Evolutionary conservation across 2,797 vertebrate species (phyloP).

Genomic region (Cottoperca gobio): DNA sequence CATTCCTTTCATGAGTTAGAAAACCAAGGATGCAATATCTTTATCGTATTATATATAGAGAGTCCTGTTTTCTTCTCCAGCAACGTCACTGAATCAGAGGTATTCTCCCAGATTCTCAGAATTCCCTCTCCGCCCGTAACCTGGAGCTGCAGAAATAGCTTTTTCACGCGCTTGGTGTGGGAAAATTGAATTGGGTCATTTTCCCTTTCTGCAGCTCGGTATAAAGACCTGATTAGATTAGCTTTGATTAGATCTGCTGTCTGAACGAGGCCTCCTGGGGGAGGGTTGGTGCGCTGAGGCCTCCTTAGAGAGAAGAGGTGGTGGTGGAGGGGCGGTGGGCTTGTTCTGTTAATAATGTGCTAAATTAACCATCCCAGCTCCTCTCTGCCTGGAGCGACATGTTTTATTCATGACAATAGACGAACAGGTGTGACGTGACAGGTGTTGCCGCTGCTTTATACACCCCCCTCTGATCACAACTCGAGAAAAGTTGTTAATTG

Average conservation of each 20-base stretch:
- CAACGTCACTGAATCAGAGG: slow-evolving; percentile 3
- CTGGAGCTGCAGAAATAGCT: slow-evolving; percentile 65
- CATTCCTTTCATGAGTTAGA: neutral
- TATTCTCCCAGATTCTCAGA: slow-evolving; percentile 25
- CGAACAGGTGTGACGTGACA: slow-evolving; percentile 75
- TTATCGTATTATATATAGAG: neutral
- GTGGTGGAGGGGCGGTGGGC: slow-evolving; percentile 15
- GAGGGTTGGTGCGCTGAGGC: slow-evolving; percentile 16
- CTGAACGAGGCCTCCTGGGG: slow-evolving; percentile 55
- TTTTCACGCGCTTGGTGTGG: slow-evolving; percentile 64
- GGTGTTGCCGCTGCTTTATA: slow-evolving; percentile 59
- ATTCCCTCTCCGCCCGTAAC: slow-evolving; percentile 40
- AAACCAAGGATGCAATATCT: neutral
- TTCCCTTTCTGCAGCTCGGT: slow-evolving; percentile 51
- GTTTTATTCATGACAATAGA: slow-evolving; percentile 76
- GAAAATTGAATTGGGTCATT: slow-evolving; percentile 76
- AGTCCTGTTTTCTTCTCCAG: too few species aligned
- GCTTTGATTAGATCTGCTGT: slow-evolving; percentile 72
- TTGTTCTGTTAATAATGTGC: slow-evolving; percentile 74
- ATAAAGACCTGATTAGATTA: slow-evolving; percentile 74
- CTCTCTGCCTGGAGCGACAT: slow-evolving; percentile 61
- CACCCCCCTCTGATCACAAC: slow-evolving; percentile 53
- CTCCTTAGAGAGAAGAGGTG: slow-evolving; percentile 51
- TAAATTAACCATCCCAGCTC: slow-evolving; percentile 72
- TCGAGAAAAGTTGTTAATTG: slow-evolving; percentile 76